Evolutionary conservation across 2,888 invertebrate genomes (phyloP).

Genomic region (Drosophila emarginata): DNA sequence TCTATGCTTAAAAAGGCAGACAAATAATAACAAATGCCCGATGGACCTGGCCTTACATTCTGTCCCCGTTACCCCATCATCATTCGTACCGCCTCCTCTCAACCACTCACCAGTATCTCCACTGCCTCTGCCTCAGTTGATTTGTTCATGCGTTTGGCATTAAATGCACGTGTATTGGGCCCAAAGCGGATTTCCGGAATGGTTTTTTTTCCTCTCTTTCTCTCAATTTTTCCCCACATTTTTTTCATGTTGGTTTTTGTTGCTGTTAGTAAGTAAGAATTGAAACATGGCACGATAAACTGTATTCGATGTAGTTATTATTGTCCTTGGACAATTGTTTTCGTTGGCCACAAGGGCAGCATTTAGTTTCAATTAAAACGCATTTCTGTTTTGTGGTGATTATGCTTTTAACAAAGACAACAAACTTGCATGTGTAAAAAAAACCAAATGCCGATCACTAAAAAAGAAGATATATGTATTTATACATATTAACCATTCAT

Average conservation of each 20-base stretch:
- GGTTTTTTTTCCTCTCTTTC: slow-evolving; percentile 36
- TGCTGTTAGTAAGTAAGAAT: slow-evolving; percentile 7
- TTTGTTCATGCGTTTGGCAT: slow-evolving; percentile 52
- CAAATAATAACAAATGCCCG: slow-evolving; percentile 54
- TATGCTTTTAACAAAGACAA: slow-evolving; percentile 46
- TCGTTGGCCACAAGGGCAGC: slow-evolving; percentile 68
- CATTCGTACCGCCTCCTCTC: slow-evolving; percentile 4
- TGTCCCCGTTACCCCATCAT: slow-evolving; percentile 11
- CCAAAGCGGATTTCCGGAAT: slow-evolving; percentile 73
- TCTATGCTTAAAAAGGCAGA: slow-evolving; percentile 59
- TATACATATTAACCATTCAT: too few species aligned
- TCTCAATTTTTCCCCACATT: slow-evolving; percentile 19
- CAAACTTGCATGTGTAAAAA: too few species aligned
- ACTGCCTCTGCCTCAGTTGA: slow-evolving; percentile 9
- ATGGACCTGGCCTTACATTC: too few species aligned
- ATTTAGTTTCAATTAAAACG: slow-evolving; percentile 77
- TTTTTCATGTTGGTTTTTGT: slow-evolving; percentile 12
- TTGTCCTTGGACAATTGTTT: slow-evolving; percentile 55
- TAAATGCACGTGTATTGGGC: slow-evolving; percentile 62
- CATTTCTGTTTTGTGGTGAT: slow-evolving; percentile 70
- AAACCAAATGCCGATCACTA: too few species aligned
- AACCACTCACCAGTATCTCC: slow-evolving; percentile 24
- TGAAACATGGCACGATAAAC: slow-evolving; percentile 20
- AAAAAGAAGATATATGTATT: too few species aligned
- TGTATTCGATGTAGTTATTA: slow-evolving; percentile 69